Conservation (phyloP, 30 jellyfish, hydroid and myxozoan species). For the Aurelia coerulea region DNA sequence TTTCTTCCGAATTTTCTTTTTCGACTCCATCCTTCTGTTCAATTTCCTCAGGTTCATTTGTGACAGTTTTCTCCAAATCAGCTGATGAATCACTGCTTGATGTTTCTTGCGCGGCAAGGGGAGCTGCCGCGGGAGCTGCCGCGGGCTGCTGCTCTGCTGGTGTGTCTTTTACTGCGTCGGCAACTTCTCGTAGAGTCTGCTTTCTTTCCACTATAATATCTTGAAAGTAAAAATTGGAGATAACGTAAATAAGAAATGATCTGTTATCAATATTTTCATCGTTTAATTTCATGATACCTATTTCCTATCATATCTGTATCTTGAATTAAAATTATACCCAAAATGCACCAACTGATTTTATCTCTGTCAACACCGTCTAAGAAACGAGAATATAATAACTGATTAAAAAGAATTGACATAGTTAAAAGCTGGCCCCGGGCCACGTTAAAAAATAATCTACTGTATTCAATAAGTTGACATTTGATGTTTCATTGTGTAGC, state of each 20-base stretch:
- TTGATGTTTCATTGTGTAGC: no score
- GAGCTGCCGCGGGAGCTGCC: constrained; percentile 24
- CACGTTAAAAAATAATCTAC: no score
- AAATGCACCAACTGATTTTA: no score
- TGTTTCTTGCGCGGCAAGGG: constrained; percentile 30
- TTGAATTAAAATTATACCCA: no score
- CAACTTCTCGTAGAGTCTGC: constrained; percentile 60
- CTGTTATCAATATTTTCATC: background rate
- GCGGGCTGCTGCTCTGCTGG: no score
- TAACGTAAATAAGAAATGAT: background rate
- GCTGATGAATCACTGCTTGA: constrained; percentile 65
- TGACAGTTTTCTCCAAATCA: constrained; percentile 3
- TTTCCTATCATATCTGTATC: no score
- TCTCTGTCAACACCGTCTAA: no score
- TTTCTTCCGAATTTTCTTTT: constrained; percentile 26
- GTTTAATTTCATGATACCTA: no score
- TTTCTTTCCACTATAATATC: constrained; percentile 27
- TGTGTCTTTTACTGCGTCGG: background rate
- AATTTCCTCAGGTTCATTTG: background rate
- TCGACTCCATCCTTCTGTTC: background rate
- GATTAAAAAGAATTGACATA: no score
- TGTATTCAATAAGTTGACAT: no score
- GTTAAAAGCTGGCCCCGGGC: no score
- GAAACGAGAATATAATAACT: no score
- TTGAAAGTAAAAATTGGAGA: background rate